Base-by-base conservation (phyloP, 2,113 vertebrate species). In the Sciurus niger region DNA sequence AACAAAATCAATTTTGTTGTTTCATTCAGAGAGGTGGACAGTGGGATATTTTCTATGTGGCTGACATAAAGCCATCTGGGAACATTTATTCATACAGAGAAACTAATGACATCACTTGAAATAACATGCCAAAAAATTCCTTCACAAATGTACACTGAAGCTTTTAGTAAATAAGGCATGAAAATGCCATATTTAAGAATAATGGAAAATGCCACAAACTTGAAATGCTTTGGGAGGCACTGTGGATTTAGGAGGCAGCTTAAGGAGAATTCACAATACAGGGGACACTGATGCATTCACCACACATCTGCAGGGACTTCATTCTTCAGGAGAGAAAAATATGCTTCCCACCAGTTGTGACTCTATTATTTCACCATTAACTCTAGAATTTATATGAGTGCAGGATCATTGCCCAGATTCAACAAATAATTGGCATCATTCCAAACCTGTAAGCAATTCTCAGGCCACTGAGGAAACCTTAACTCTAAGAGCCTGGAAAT, bases 41-140 rank as follows among this genome's bases (percentile, higher is more conserved):
- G 90, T 86, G 88, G 83, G 80, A 30, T 74, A 84, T 96, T 96
- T 97, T 95, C 55, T 40, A 74, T 97, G 90, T 97, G 77, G 63
- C 73, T 98, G 84, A 90, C n/a, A 92, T 6, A 3, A 92, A 98
- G 65, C 24, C 94, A 97, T 95, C 51, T 97, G 93, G 78, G 82
- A 96, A 55, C 86, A 96, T 96, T 97, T 93, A 95, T 73, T 97
- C 30, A 77, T 60, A 74, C 58, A 95, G 72, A 92, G n/a, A 97
- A 97, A 93, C 40, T 84, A 97, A 97, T 92, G 86, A 82, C 93
- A 82, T 96, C 87, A 96, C 76, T 63, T 97, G 74, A 24, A 97
- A 78, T 60, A 34, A 13, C 72, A 96, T 20, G 79, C 16, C 84
- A 96, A 96, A 53, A 4, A 84, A 60, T 95, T 84, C 68, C 34